Percentiles rank a stretch among this genome's conserved stretches.
Conservation (phyloP, 2,113 vertebrate species). For the Labeo catla region DNA sequence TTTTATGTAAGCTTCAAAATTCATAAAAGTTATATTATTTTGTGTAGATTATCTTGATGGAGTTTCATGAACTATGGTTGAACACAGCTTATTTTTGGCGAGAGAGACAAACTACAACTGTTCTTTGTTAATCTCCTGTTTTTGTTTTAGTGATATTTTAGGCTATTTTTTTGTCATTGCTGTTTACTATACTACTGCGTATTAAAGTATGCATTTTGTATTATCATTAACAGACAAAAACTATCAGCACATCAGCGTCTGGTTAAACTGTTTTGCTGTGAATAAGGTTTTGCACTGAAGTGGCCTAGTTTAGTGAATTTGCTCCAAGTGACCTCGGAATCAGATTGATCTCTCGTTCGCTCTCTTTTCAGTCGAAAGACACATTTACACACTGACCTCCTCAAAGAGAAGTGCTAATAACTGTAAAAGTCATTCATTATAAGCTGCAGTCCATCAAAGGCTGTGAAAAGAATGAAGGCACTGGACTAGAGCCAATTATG, state of each 20-base stretch:
- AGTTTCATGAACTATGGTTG: no score
- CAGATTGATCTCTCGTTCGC: slow-evolving; percentile 14
- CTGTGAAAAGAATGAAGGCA: slow-evolving; percentile 38
- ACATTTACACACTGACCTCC: slow-evolving; percentile 13
- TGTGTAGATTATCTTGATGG: no score
- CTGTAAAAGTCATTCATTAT: slow-evolving; percentile 45
- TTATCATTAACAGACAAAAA: no score
- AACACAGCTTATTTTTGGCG: no score
- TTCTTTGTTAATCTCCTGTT: no score
- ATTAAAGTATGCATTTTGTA: no score
- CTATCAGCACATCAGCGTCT: neutral
- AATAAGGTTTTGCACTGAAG: neutral
- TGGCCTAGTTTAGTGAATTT: neutral
- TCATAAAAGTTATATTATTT: no score
- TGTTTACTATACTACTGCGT: no score
- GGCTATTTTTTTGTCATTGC: no score
- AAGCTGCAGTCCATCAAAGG: slow-evolving; percentile 36
- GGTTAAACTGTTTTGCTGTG: neutral
- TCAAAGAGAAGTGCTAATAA: slow-evolving; percentile 39
- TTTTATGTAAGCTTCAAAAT: no score
- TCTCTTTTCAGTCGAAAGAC: slow-evolving; percentile 13
- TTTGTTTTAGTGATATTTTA: no score
- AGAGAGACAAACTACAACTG: no score
- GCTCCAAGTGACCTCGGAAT: slow-evolving; percentile 1
- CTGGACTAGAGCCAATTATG: slow-evolving; percentile 49